Base-by-base conservation (phyloP, 2,888 invertebrate species). In the Azorinus chamasolen region DNA sequence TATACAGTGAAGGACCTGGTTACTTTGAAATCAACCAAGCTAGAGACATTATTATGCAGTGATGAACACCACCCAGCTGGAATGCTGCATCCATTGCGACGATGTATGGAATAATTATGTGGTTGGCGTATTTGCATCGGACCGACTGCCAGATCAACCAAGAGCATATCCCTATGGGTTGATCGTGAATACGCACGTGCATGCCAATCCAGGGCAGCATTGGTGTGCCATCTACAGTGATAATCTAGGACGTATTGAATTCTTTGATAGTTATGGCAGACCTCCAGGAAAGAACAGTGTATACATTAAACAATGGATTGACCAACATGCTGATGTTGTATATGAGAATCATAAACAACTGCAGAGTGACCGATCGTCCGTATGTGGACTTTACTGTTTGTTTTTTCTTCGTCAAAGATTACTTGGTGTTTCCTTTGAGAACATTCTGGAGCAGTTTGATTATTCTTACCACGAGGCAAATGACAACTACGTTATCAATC, bases 11-110 rank as follows among this genome's bases (percentile, higher is more conserved):
- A 6, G 58, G 71, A 10, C 68, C 77, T 0, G 71, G 63, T 8
- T 70, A 61, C 39, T 76, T 76, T 22, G 70, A 70, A 50, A 71
- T 77, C 45, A 72, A 66, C 37, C 12, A 53, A 48, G 68, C 62
- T 20, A 41, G 68, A 22, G 62, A 66, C n/a, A n/a, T n/a, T 48
- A 72, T 77, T 22, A 66, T 77, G 18, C 1, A n/a, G 18, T 32
- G 37, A 72, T 72, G 72, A 32, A 72, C 43, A 65, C 70, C 10
- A 54, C 70, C 6, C 70, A 76, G 48, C 55, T 76, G 24, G 8
- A 55, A 22, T 72, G 77, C 46, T 43, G 27, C 14, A 58, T 77
- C 5, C 6, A 50, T 0, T 77, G 71, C 18, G 63, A 77, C 43
- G 16, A 20, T 2, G 43, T 63, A 10, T 48, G 72, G 25, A 53